Evolutionary conservation across 2,888 invertebrate species (phyloP), one percentile per base, ranked within the genome.

Genomic region (Aradus depressus): DNA sequence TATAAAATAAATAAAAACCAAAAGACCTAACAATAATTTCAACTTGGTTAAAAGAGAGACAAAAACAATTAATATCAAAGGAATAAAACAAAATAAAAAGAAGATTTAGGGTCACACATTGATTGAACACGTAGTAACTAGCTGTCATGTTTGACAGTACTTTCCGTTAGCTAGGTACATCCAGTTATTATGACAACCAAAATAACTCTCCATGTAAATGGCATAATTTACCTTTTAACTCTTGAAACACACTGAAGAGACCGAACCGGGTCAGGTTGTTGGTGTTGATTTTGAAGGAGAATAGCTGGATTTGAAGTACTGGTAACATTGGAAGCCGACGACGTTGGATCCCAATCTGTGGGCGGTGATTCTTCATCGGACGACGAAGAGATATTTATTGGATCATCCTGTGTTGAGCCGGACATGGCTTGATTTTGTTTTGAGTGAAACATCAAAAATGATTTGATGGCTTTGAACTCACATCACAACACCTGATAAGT

Each of bases 211-310:
- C n/a, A n/a, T n/a, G n/a, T n/a, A n/a, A n/a, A n/a, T n/a, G n/a
- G n/a, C n/a, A n/a, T n/a, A n/a, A n/a, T 21, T 31, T 22, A 49
- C 49, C 49, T 39, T 31, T 49, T 49, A 14, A 49, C 49, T 14
- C 49, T 39, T 10, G 39, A 19, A 28, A 49, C 32, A 49, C 28
- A 49, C 16, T 49, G 49, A n/a, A 49, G 28, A 28, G 41, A 41
- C 28, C 49, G 34, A 12, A 41, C n/a, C 22, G 49, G 49, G 22
- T 49, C 49, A 31, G 25, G 4, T 28, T 21, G 21, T 21, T 49
- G 31, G 41, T 18, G 12, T 8, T 22, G 44, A 2, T 26, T 26
- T 42, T 25, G 42, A 26, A 26, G 42, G 42, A 47, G 47, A 8
- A 26, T 2, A 16, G 48, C 16, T 21, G 19, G 19, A 31, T 48